phyloP scores from a whole-genome alignment of 2,797 vertebrate species.

The Alauda arvensis region DNA sequence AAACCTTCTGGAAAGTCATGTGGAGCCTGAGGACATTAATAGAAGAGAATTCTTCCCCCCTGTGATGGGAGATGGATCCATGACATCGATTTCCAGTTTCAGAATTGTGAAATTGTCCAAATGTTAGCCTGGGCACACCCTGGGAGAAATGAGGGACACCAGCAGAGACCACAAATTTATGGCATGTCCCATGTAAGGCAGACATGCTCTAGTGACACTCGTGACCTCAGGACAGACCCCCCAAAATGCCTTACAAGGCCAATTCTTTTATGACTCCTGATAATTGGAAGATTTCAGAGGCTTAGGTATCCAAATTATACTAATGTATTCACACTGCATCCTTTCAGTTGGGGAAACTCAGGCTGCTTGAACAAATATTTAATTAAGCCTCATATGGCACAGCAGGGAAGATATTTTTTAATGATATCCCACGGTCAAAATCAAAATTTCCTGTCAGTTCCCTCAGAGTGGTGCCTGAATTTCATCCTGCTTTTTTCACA shows the following conservation, averaged over 20 bases:
- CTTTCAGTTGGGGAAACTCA: background rate
- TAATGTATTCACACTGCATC: background rate
- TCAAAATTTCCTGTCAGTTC: conserved; percentile 13
- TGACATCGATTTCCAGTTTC: rapidly evolving
- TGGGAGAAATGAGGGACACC: background rate
- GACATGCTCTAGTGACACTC: background rate
- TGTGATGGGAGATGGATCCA: background rate
- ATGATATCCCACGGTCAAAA: conserved; percentile 7
- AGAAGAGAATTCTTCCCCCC: background rate
- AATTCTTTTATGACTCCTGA: background rate
- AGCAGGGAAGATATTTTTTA: conserved; percentile 38
- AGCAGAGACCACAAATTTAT: background rate
- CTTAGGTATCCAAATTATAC: background rate
- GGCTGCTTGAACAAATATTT: conserved; percentile 20
- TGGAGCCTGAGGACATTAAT: background rate
- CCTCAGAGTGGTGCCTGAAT: background rate
- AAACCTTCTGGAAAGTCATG: background rate
- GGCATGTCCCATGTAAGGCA: background rate
- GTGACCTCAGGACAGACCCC: background rate
- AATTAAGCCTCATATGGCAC: conserved; percentile 12
- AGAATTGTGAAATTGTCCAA: background rate
- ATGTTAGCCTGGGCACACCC: background rate
- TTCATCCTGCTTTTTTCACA: background rate
- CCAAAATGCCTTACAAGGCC: background rate
- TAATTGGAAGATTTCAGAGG: background rate